These are phyloP conservation scores for Orchestes rusci DNA, from an alignment of 2,888 invertebrate genomes.

Conservation along the genomic window DNA sequence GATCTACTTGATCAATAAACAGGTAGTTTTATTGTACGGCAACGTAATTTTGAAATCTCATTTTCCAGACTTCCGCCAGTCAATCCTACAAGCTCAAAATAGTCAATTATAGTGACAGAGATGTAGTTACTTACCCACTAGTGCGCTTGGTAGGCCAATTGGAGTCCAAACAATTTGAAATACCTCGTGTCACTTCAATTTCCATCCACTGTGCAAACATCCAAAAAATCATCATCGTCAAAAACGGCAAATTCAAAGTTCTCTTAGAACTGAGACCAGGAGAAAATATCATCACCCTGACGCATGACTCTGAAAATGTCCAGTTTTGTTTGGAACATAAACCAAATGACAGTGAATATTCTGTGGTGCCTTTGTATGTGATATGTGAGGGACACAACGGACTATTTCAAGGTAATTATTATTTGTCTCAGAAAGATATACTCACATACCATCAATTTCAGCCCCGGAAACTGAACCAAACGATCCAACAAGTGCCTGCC, in stretches of 20 bases:
- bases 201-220: conserved; percentile 3
- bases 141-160: conserved; percentile 30
- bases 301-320: conserved; percentile 47
- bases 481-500: conserved; percentile 64
- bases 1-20: too few species aligned
- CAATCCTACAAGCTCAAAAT: conserved; percentile 17
- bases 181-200: conserved; percentile 17
- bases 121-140: conserved; percentile 29
- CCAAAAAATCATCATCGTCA: conserved; percentile 1
- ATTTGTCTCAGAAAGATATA: background rate
- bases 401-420: conserved; percentile 53
- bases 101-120: conserved; percentile 28
- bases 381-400: conserved; percentile 76
- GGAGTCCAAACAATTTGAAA: conserved; percentile 19
- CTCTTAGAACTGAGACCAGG: conserved; percentile 58
- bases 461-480: conserved; percentile 34
- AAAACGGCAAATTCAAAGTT: conserved; percentile 54
- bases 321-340: conserved; percentile 51
- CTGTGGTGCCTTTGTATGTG: conserved; percentile 75
- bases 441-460: conserved; percentile 4
- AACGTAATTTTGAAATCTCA: too few species aligned
- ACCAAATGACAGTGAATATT: conserved; percentile 52
- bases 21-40: too few species aligned
- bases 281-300: conserved; percentile 55
- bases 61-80: conserved; percentile 8